These are phyloP conservation scores for Agapostemon virescens DNA, from an alignment of 2,888 invertebrate genomes.

Conservation along the genomic window DNA sequence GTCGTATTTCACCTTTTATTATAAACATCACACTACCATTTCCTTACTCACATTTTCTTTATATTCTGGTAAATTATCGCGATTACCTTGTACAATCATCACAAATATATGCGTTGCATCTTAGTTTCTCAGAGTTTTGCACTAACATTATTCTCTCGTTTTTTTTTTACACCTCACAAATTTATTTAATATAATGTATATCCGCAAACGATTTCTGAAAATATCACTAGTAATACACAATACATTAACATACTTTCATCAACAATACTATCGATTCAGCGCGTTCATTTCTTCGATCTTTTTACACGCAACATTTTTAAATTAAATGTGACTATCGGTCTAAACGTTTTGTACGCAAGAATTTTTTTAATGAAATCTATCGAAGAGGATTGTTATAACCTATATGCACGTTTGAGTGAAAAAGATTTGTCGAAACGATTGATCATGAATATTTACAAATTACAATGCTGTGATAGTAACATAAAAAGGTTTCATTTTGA, in stretches of 20 bases:
- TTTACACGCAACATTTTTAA: constrained; percentile 13
- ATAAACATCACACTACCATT: constrained; percentile 22
- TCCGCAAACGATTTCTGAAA: constrained; percentile 27
- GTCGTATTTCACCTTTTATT: constrained; percentile 28
- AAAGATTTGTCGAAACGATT: neutral
- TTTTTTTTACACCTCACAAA: constrained; percentile 23
- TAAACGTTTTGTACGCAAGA: constrained; percentile 29
- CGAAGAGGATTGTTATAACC: neutral
- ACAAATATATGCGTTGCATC: constrained; percentile 44
- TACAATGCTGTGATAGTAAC: constrained; percentile 44
- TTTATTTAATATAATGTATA: constrained; percentile 19
- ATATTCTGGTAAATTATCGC: constrained; percentile 28
- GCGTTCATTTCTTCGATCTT: constrained; percentile 12
- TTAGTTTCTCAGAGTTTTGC: constrained; percentile 37
- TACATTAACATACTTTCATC: constrained; percentile 7
- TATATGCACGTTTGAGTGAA: neutral
- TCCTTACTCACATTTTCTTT: constrained; percentile 12
- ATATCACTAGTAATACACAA: constrained; percentile 24
- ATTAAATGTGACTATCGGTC: constrained; percentile 17
- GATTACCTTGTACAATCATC: constrained; percentile 41
- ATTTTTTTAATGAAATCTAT: constrained; percentile 52
- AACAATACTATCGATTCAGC: neutral
- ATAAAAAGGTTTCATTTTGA: constrained; percentile 49
- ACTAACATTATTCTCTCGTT: constrained; percentile 37
- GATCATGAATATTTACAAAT: constrained; percentile 21